Percentiles rank a stretch among this genome's conserved stretches.
phyloP scores from a whole-genome alignment of 2,888 invertebrate genomes.

The Acrocera orbiculus region DNA sequence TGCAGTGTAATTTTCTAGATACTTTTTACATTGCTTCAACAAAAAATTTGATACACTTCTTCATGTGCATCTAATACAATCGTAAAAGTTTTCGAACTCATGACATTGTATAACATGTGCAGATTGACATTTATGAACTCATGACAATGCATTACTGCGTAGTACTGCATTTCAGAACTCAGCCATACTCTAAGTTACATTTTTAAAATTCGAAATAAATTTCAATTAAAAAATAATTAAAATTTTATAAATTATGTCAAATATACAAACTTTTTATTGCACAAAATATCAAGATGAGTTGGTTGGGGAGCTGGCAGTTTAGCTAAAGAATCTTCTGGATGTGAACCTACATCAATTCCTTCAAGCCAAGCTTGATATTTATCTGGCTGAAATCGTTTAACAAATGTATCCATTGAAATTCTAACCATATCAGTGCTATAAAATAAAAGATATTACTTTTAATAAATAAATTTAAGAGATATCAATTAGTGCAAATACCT shows the following conservation, averaged over 20 bases:
- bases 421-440: constrained; percentile 82
- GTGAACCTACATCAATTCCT: constrained; percentile 77
- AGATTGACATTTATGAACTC: too few relatives aligned
- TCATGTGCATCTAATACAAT: too few relatives aligned
- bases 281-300: constrained; percentile 57
- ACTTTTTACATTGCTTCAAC: too few relatives aligned
- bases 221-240: background rate
- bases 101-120: too few relatives aligned
- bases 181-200: too few relatives aligned
- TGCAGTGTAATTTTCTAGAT: too few relatives aligned
- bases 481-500: too few relatives aligned
- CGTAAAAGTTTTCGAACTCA: too few relatives aligned
- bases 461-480: background rate
- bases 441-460: constrained; percentile 10
- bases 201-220: too few relatives aligned
- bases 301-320: constrained; percentile 64
- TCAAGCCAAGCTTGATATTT: constrained; percentile 79
- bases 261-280: constrained; percentile 58
- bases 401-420: constrained; percentile 98
- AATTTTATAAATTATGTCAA: background rate
- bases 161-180: too few relatives aligned
- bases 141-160: too few relatives aligned
- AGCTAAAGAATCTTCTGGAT: constrained; percentile 71
- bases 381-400: constrained; percentile 79
- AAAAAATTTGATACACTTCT: too few relatives aligned